Evolutionary conservation across 2,888 invertebrate genomes (phyloP).

Genomic region (Mactromeris polynyma): DNA sequence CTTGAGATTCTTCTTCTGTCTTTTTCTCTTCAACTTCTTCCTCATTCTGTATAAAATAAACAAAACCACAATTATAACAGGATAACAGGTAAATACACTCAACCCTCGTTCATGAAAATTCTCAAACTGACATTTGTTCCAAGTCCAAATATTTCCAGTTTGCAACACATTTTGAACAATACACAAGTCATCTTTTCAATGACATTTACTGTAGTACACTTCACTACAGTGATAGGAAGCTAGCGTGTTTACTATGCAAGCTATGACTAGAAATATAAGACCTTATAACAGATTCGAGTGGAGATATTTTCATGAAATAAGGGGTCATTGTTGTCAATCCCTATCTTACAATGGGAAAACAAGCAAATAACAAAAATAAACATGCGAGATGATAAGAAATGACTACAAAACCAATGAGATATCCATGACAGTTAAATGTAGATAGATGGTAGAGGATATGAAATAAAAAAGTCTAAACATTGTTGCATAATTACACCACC

Average conservation of each 20-base stretch:
- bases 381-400: not conserved
- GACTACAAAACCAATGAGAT: not conserved
- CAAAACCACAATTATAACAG: not conserved
- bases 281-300: not conserved
- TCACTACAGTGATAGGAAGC: no score
- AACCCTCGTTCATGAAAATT: not conserved
- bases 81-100: not conserved
- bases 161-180: no score
- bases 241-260: no score
- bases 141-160: no score
- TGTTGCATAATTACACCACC: not conserved
- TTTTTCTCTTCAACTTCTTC: slow-evolving; percentile 43
- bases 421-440: not conserved
- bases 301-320: not conserved
- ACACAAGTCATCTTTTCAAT: no score
- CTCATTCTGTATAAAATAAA: slow-evolving; percentile 21
- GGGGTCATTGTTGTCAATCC: not conserved
- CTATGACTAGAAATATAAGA: not conserved
- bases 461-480: not conserved
- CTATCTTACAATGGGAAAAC: not conserved
- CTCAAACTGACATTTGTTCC: not conserved
- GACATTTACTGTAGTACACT: no score
- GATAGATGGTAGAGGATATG: not conserved
- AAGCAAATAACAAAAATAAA: not conserved
- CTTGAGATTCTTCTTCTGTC: slow-evolving; percentile 31